Evolutionary conservation across 2,113 vertebrate genomes (phyloP), one percentile per base, ranked within the genome.

Genomic region (Isichthys henryi): DNA sequence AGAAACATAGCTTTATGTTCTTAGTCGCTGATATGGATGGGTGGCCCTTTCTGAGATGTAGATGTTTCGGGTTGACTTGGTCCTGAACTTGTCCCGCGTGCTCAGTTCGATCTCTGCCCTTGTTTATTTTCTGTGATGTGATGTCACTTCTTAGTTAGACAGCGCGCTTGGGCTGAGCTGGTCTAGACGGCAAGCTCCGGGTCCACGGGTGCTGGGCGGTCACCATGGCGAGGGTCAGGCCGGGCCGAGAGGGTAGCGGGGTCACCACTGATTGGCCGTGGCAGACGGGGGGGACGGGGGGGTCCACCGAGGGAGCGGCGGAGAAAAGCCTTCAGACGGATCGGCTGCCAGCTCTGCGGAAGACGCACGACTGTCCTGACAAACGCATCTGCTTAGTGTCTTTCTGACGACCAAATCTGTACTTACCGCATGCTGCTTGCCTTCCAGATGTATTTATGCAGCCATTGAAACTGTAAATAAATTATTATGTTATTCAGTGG

Each of bases 271-370:
- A 80, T 82, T 50, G 19, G 23, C 46, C 5, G 39, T 52, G 83
- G 52, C 70, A 74, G 74, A 7, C n/a, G 45, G 45, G 89, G 85
- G 88, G 88, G 90, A 83, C 31, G 90, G 92, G 91, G 92, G 39
- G 1, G 39, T 39, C 92, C 49, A 56, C 77, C 70, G n/a, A 92
- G 91, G 84, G 90, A 88, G 91, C 46, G 88, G 92, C 92, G 91
- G 90, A 91, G 89, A 86, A 90, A 93, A 93, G 90, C 92, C 93
- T 91, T 90, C 89, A 87, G 90, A 93, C 90, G 53, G 87, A 88
- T 90, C 87, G 58, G 52, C 88, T 91, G 92, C 91, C 91, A 93
- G 90, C 90, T 91, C 91, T 84, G 77, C 89, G 1, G 84, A 53
- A 35, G 50, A 53, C 5, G 9, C 74, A 17, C 35, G 23, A 23